Base-by-base conservation (phyloP, 2,113 vertebrate genomes). In the Leuciscus idus region DNA sequence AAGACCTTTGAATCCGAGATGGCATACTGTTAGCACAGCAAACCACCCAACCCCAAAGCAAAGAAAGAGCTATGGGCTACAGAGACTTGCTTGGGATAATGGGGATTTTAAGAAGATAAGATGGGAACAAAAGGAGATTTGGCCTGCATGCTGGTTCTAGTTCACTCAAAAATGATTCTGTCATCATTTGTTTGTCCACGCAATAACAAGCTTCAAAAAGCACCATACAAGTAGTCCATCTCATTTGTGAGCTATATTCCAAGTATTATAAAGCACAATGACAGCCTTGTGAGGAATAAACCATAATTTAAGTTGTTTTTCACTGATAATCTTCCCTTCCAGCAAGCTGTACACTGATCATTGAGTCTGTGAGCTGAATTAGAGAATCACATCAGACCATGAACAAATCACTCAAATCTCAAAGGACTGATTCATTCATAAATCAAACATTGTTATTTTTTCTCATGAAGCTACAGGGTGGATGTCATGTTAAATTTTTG, bases 81-180 rank as follows among this genome's bases (percentile, higher is more conserved):
- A 39, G 48, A 11, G 61, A 9, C 30, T 57, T 55, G 15, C 46
- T 55, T 30, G n/a, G 74, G 17, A 57, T 78, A 78, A 78, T 57
- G 50, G 9, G 75, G 50, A 52, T 57, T 78, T 55, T 78, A 78
- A 78, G 75, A 57, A 21, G 75, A 78, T 30, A 57, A 57, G 75
- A 55, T 78, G 28, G 75, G 17, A 78, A 6, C 15, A 78, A 78
- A 78, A 23, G 17, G 15, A 55, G 28, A 30, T 57, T 33, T 0
- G 15, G 26, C 9, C 50, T 33, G 15, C 50, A 3, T 52, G 26
- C 15, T 33, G 28, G 26, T 57, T 30, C 23, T 9, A 55, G 50
- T 33, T 55, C 26, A 10, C 48, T 77, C 2, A 33, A 52, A 73
- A 77, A 77, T 33, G 15, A 23, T 57, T 78, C 17, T 78, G 75